Conservation (phyloP, 2,888 invertebrate species). For the Willowsia nigromaculata region DNA sequence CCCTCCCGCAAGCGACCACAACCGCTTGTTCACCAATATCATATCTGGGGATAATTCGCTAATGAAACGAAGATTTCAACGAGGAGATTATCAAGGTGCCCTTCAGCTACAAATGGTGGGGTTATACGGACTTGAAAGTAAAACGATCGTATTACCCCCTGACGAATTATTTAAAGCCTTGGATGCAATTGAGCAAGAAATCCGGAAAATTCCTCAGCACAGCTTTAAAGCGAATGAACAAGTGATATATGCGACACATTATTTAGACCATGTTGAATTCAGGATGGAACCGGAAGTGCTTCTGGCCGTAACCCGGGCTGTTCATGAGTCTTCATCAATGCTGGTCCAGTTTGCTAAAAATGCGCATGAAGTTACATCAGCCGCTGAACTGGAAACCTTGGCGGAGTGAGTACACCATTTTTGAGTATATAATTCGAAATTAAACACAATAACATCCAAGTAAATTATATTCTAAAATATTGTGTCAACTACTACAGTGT, state of each 20-base stretch:
- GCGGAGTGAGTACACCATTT: constrained; percentile 10
- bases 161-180: neutral
- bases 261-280: constrained; percentile 25
- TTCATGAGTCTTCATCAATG: constrained; percentile 13
- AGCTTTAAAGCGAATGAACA: constrained; percentile 43
- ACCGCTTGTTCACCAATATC: neutral
- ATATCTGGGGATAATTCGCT: neutral
- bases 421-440: too few relatives aligned
- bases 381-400: constrained; percentile 8
- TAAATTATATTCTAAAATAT: too few relatives aligned
- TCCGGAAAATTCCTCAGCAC: neutral
- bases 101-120: constrained; percentile 52
- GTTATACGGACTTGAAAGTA: constrained; percentile 22
- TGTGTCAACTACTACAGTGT: neutral
- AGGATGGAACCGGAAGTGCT: neutral
- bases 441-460: too few relatives aligned
- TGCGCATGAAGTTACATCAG: constrained; percentile 3
- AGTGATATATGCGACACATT: constrained; percentile 11
- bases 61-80: neutral
- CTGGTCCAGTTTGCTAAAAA: neutral
- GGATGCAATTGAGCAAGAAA: neutral
- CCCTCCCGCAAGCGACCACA: neutral
- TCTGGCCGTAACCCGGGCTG: neutral
- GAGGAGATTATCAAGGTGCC: constrained; percentile 62
- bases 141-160: neutral